Conservation (phyloP, 2,113 vertebrate genomes). For the Planiliza haematocheilus region DNA sequence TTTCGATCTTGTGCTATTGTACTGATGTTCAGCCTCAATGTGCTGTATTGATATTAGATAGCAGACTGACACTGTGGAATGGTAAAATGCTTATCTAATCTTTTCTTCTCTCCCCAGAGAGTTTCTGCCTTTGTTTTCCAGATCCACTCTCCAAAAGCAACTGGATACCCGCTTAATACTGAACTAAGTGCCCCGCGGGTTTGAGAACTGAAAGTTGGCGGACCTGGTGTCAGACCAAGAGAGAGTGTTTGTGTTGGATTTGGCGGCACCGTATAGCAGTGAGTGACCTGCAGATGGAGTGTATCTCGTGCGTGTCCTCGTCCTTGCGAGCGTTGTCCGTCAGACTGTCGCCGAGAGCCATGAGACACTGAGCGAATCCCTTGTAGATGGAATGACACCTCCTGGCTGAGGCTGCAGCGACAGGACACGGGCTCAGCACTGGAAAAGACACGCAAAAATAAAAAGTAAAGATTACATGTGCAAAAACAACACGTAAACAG, state of each 20-base stretch:
- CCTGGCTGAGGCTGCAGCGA: constrained; percentile 78
- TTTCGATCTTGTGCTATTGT: constrained; percentile 29
- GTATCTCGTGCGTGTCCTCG: constrained; percentile 87
- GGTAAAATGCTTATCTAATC: constrained; percentile 51
- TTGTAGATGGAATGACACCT: constrained; percentile 94
- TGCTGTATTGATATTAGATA: constrained; percentile 49
- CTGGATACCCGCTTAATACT: constrained; percentile 3
- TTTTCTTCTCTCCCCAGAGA: constrained; percentile 41
- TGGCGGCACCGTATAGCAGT: constrained; percentile 16
- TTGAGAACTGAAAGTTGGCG: background rate
- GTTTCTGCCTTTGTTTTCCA: constrained; percentile 20
- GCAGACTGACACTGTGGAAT: constrained; percentile 14
- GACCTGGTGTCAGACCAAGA: background rate
- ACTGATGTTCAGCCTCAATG: background rate
- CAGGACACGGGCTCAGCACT: constrained; percentile 75
- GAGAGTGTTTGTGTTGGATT: background rate
- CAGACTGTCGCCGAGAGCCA: constrained; percentile 94
- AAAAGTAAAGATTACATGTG: too few species aligned
- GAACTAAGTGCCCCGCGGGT: background rate
- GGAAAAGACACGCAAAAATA: constrained; percentile 38
- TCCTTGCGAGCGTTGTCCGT: constrained; percentile 78
- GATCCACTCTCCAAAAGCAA: background rate
- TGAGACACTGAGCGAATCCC: constrained; percentile 93
- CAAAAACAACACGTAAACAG: too few species aligned
- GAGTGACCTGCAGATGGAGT: constrained; percentile 95